Evolutionary conservation across 2,888 invertebrate species (phyloP).

Genomic region (Neoascia interrupta): DNA sequence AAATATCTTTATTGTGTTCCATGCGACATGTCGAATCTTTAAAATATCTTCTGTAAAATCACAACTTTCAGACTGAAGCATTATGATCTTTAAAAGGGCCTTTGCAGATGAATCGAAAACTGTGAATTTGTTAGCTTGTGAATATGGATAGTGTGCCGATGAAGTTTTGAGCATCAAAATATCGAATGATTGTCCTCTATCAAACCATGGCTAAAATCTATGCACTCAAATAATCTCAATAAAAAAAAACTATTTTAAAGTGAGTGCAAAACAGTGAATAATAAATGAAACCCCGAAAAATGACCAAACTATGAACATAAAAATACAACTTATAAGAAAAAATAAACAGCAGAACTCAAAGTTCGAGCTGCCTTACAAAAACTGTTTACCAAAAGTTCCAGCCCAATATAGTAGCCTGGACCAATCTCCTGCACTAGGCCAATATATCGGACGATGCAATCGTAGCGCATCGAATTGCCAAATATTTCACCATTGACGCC

Average conservation of each 20-base stretch:
- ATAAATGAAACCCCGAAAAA: too few relatives aligned
- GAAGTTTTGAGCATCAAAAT: conserved; percentile 31
- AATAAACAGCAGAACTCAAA: conserved; percentile 21
- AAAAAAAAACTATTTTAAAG: not conserved
- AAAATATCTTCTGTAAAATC: too few relatives aligned
- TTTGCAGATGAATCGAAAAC: conserved; percentile 42
- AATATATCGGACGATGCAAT: conserved; percentile 81
- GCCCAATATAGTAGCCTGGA: conserved; percentile 81
- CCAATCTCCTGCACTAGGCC: conserved; percentile 81
- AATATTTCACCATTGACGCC: conserved; percentile 79
- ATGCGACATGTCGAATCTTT: too few relatives aligned
- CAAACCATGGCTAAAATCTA: too few relatives aligned
- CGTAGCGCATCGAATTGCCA: conserved; percentile 63
- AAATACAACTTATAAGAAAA: conserved; percentile 14
- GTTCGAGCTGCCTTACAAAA: conserved; percentile 38
- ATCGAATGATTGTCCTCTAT: conserved; percentile 20
- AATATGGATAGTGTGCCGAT: conserved; percentile 40
- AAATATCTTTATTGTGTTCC: too few relatives aligned
- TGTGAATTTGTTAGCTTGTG: conserved; percentile 40
- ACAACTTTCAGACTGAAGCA: conserved; percentile 26
- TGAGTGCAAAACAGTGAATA: too few relatives aligned
- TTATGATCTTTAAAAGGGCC: not conserved
- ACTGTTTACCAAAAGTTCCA: conserved; percentile 82
- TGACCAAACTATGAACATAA: conserved; percentile 13
- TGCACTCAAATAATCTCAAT: conserved; percentile 13